These are phyloP conservation scores for Hippocampus kuda DNA, from an alignment of 2,797 vertebrate genomes.

Conservation along the genomic window DNA sequence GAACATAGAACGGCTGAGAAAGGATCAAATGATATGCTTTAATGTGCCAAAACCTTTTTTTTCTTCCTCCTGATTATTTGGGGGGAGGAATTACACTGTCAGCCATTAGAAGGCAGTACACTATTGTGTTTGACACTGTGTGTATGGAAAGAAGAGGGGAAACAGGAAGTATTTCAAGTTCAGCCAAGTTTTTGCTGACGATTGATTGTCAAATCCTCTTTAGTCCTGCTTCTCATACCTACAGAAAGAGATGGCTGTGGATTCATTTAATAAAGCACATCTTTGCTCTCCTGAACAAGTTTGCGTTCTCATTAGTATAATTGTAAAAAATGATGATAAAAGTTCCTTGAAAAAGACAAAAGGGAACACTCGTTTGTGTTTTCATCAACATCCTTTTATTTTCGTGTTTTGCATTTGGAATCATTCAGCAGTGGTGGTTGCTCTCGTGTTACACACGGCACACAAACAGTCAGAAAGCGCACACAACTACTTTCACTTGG, in stretches of 20 bases:
- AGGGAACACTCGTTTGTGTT: conserved; percentile 15
- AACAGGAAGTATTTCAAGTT: too few relatives aligned
- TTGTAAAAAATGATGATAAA: neutral
- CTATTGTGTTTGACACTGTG: too few relatives aligned
- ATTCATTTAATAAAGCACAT: neutral
- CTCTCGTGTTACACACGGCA: conserved; percentile 95
- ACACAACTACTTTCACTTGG: conserved; percentile 91
- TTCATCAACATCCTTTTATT: conserved; percentile 75
- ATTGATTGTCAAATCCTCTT: too few relatives aligned
- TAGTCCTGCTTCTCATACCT: too few relatives aligned
- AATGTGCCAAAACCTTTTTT: neutral
- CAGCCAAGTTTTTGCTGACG: too few relatives aligned
- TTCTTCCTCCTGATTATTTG: too few relatives aligned
- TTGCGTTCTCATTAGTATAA: neutral
- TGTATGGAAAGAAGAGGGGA: too few relatives aligned
- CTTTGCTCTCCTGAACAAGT: too few relatives aligned
- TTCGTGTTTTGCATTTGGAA: conserved; percentile 77
- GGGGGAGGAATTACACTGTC: too few relatives aligned
- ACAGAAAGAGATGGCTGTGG: too few relatives aligned
- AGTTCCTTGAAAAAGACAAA: neutral
- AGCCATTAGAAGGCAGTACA: too few relatives aligned
- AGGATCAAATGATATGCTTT: neutral
- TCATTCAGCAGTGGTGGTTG: conserved; percentile 64
- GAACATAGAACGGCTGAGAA: neutral
- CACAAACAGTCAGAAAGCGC: conserved; percentile 98